These are phyloP conservation scores for Staurois parvus DNA, from an alignment of 2,797 vertebrate species.

Conservation along the genomic window DNA sequence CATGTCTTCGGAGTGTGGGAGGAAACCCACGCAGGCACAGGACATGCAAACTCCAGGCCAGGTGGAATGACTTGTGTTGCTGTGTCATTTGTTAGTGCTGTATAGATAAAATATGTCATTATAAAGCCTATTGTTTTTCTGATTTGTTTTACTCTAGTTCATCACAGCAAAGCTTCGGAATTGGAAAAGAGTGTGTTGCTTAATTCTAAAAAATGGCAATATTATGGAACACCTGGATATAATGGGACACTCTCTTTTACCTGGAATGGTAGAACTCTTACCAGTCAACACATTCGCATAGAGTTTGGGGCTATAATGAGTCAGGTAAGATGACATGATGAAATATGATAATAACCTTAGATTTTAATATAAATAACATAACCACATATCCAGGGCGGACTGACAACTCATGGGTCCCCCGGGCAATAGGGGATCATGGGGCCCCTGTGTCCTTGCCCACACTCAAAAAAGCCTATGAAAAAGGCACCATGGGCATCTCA, in stretches of 20 bases:
- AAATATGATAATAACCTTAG: too few species aligned
- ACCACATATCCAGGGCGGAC: too few species aligned
- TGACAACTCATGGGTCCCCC: too few species aligned
- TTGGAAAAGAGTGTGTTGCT: conserved; percentile 78
- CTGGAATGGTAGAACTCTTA: conserved; percentile 78
- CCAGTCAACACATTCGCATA: conserved; percentile 72
- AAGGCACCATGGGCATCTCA: too few species aligned
- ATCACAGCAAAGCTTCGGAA: conserved; percentile 82
- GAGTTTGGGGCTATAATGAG: conserved; percentile 92
- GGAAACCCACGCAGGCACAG: too few species aligned
- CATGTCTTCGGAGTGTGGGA: too few species aligned
- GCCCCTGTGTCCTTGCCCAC: too few species aligned
- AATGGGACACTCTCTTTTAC: conserved; percentile 79
- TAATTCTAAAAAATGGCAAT: conserved; percentile 91
- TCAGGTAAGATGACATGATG: conserved; percentile 69
- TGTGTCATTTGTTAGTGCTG: neutral
- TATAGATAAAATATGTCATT: neutral
- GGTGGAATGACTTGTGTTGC: neutral
- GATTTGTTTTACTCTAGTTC: conserved; percentile 74
- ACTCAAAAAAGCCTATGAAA: too few species aligned
- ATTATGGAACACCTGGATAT: conserved; percentile 83
- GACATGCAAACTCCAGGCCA: too few species aligned
- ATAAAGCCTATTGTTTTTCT: neutral
- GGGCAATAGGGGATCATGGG: too few species aligned
- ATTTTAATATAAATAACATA: too few species aligned